phyloP scores from a whole-genome alignment of 2,888 invertebrate genomes.

The Chelonus formosanus region DNA sequence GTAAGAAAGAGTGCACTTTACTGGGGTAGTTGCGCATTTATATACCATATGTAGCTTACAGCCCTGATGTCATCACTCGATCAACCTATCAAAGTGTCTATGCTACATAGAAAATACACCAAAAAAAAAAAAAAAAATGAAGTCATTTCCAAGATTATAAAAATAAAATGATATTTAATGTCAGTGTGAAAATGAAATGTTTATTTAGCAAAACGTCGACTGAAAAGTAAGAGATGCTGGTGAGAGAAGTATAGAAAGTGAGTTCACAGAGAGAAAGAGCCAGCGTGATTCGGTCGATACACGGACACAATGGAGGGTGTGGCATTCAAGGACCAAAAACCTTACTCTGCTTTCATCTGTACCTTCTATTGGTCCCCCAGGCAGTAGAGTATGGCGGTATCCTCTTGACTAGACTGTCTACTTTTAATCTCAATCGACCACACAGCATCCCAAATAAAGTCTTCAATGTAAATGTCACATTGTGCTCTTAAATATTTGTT shows the following conservation, averaged over 20 bases:
- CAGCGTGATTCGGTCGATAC: slow-evolving; percentile 56
- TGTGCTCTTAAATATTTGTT: slow-evolving; percentile 21
- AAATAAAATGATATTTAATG: neutral
- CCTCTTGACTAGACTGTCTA: too few relatives aligned
- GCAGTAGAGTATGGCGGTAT: slow-evolving; percentile 31
- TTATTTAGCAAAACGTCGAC: neutral
- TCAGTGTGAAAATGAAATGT: neutral
- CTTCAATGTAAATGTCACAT: neutral
- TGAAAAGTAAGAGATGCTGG: slow-evolving; percentile 11
- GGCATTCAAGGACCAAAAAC: slow-evolving; percentile 60
- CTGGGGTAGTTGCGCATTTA: slow-evolving; percentile 31
- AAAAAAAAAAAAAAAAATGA: neutral
- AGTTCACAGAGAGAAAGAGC: neutral
- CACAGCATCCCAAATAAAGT: too few relatives aligned
- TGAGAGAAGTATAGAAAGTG: slow-evolving; percentile 29
- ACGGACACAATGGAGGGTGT: slow-evolving; percentile 62
- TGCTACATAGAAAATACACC: neutral
- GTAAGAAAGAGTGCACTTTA: slow-evolving; percentile 41
- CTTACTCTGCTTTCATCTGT: slow-evolving; percentile 39
- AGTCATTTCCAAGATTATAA: neutral
- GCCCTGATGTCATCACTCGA: slow-evolving; percentile 29
- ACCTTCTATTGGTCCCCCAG: slow-evolving; percentile 50
- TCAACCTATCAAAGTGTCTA: neutral
- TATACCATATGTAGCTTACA: slow-evolving; percentile 33
- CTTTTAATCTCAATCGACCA: too few relatives aligned